Percentiles rank a stretch among this genome's conserved stretches.
These are phyloP conservation scores for Rhingia rostrata DNA, from an alignment of 2,888 invertebrate species.

Conservation along the genomic window DNA sequence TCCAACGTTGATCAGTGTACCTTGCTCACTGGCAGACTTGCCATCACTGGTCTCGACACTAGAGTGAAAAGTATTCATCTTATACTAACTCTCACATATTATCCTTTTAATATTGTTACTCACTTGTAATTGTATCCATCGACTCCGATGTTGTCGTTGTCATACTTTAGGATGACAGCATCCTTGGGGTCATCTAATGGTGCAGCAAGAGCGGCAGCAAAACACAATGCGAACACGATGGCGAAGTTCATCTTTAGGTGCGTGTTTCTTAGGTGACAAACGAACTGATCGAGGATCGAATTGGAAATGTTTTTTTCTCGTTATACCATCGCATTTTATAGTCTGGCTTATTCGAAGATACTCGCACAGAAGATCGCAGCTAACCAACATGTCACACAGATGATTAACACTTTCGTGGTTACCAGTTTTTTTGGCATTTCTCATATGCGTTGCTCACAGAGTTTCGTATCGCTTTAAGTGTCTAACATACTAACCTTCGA, in stretches of 20 bases:
- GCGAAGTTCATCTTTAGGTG: conserved; percentile 78
- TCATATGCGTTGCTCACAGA: conserved; percentile 16
- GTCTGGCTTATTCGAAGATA: conserved; percentile 18
- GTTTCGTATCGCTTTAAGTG: conserved; percentile 12
- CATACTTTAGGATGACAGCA: conserved; percentile 77
- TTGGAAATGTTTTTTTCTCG: conserved; percentile 29
- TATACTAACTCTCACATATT: neutral
- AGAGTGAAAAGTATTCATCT: neutral
- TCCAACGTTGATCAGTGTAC: conserved; percentile 84
- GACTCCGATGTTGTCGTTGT: conserved; percentile 84
- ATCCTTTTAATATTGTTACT: conserved; percentile 71
- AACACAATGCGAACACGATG: conserved; percentile 78
- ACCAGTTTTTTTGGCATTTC: conserved; percentile 35
- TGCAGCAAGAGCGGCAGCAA: conserved; percentile 78
- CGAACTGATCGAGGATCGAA: conserved; percentile 22
- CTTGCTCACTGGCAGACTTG: conserved; percentile 84
- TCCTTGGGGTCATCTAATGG: conserved; percentile 76
- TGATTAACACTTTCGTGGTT: conserved; percentile 49
- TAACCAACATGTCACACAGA: conserved; percentile 26
- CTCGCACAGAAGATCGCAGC: conserved; percentile 18
- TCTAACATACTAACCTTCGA: conserved; percentile 22
- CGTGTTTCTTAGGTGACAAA: neutral
- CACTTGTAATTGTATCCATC: conserved; percentile 86
- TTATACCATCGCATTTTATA: conserved; percentile 48
- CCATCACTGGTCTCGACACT: conserved; percentile 84